Conservation (phyloP, 2,113 vertebrate species). For the Nycticorax nycticorax region DNA sequence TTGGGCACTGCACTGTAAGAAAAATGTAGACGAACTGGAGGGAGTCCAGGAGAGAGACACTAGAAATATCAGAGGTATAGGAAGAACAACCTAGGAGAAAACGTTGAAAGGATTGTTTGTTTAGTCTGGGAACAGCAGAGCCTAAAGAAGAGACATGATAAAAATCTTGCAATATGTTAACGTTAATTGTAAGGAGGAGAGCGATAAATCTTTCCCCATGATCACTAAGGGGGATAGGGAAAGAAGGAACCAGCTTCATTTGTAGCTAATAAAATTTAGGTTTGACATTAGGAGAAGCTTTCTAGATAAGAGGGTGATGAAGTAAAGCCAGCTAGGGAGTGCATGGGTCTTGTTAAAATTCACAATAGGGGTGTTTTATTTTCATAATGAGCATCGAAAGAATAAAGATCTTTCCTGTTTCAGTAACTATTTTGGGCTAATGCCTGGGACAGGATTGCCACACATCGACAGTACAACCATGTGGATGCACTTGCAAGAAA, state of each 20-base stretch:
- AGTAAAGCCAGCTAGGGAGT: background rate
- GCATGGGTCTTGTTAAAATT: background rate
- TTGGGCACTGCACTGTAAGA: conserved; percentile 44
- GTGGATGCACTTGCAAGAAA: background rate
- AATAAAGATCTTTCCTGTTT: background rate
- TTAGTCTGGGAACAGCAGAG: conserved; percentile 48
- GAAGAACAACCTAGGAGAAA: conserved; percentile 43
- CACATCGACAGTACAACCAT: background rate
- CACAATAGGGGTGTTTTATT: background rate
- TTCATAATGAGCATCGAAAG: background rate
- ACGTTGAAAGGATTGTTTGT: conserved; percentile 61
- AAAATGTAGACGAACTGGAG: conserved; percentile 49
- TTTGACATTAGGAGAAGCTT: background rate
- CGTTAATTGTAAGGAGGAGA: conserved; percentile 24
- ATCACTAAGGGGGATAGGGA: background rate
- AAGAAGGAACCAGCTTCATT: conserved; percentile 17
- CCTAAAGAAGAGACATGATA: conserved; percentile 25
- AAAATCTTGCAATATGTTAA: conserved; percentile 43
- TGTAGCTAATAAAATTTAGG: background rate
- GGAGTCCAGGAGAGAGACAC: conserved; percentile 30
- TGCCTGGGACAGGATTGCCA: background rate
- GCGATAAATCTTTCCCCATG: conserved; percentile 7
- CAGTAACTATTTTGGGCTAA: background rate
- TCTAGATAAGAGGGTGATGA: background rate
- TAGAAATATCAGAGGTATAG: conserved; percentile 20